phyloP scores from a whole-genome alignment of 2,888 invertebrate species.

The Creontiades dilutus region DNA sequence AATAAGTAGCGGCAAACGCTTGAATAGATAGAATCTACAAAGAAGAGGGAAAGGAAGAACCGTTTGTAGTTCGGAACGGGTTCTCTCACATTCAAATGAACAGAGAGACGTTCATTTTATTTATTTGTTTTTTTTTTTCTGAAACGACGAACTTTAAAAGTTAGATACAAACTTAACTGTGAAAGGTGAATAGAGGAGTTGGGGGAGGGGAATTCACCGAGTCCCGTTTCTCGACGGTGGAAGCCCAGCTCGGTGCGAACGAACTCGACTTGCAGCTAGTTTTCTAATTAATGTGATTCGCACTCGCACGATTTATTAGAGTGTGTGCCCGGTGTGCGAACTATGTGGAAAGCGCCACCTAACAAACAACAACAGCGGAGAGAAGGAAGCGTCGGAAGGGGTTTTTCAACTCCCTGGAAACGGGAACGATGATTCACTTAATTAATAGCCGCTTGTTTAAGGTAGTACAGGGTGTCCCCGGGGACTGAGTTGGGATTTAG shows the following conservation, averaged over 20 bases:
- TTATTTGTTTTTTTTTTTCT: neutral
- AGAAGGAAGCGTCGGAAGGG: slow-evolving; percentile 11
- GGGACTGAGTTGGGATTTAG: too few species aligned
- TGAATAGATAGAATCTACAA: neutral
- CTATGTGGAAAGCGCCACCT: neutral
- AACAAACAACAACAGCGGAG: neutral
- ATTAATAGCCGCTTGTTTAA: neutral
- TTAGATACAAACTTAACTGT: neutral
- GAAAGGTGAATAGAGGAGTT: neutral
- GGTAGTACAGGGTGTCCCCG: too few species aligned
- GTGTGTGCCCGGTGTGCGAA: neutral
- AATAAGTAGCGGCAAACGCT: neutral
- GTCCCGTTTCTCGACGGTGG: neutral
- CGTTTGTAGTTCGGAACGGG: neutral
- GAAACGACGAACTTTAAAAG: neutral
- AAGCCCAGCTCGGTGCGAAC: neutral
- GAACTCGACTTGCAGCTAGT: slow-evolving; percentile 6
- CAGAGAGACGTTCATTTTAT: neutral
- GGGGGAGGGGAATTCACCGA: neutral
- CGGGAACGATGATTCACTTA: neutral
- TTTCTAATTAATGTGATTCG: slow-evolving; percentile 25
- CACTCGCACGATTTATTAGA: neutral
- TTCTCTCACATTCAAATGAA: slow-evolving; percentile 16
- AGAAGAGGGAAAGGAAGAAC: neutral
- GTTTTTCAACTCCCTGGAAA: neutral